These are phyloP conservation scores for Ips nitidus DNA, from an alignment of 1,140 invertebrate genomes.

Conservation along the genomic window DNA sequence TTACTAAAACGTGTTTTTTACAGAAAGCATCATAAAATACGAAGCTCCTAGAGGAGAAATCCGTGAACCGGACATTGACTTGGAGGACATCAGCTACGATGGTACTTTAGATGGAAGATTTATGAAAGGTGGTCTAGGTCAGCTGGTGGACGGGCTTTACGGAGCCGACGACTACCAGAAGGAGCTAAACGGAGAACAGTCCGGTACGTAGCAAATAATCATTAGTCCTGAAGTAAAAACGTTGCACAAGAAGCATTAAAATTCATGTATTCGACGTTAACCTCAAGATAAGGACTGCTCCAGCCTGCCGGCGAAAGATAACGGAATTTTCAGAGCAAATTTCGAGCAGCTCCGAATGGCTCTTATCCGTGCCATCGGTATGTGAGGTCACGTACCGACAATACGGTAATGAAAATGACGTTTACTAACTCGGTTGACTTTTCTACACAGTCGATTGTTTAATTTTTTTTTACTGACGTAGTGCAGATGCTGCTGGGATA, in stretches of 20 bases:
- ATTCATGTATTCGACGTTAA: constrained; percentile 30
- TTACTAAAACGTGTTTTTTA: constrained; percentile 32
- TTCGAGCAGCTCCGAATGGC: constrained; percentile 24
- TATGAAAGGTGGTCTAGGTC: constrained; percentile 81
- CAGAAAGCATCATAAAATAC: constrained; percentile 82
- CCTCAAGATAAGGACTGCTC: constrained; percentile 18
- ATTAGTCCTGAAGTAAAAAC: constrained; percentile 11
- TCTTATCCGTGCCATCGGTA: constrained; percentile 27
- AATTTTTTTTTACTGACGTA: neutral
- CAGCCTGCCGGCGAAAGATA: constrained; percentile 24
- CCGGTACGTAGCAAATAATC: constrained; percentile 50
- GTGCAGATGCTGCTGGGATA: neutral
- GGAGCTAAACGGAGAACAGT: constrained; percentile 55
- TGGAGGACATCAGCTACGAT: constrained; percentile 92
- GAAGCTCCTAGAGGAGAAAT: constrained; percentile 78
- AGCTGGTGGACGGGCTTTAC: constrained; percentile 83
- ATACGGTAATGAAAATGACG: constrained; percentile 27
- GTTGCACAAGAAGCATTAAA: constrained; percentile 10
- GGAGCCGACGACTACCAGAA: constrained; percentile 69
- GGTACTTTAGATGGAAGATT: constrained; percentile 73
- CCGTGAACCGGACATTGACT: constrained; percentile 81
- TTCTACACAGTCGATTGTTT: neutral
- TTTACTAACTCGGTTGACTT: constrained; percentile 15
- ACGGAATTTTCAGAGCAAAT: constrained; percentile 31
- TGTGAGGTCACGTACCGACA: constrained; percentile 27